phyloP scores from a whole-genome alignment of 2,797 vertebrate species.

The Cynodonichthys magdalenae region DNA sequence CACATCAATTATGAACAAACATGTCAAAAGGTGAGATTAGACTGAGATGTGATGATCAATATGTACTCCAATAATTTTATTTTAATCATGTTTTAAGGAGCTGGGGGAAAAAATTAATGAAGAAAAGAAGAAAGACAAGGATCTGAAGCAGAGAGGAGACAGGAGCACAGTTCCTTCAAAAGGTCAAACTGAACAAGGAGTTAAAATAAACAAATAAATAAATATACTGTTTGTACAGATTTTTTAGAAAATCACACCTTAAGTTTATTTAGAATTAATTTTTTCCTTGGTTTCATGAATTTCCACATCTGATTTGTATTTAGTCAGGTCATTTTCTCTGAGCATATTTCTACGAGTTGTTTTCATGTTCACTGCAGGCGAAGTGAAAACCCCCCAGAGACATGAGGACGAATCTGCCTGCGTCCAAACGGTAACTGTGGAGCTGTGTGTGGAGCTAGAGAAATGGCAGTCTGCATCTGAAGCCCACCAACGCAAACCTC shows the following conservation, averaged over 20 bases:
- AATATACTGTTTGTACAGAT: neutral
- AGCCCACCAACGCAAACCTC: slow-evolving; percentile 5
- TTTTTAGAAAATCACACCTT: neutral
- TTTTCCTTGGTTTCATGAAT: neutral
- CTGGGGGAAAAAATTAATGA: slow-evolving; percentile 58
- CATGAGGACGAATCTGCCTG: neutral
- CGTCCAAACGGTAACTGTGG: slow-evolving; percentile 72
- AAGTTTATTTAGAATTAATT: no score
- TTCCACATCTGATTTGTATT: neutral
- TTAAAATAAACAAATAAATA: neutral
- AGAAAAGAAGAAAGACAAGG: slow-evolving; percentile 61
- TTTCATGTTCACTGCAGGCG: slow-evolving; percentile 59
- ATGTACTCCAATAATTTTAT: neutral
- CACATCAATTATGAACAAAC: slow-evolving; percentile 31
- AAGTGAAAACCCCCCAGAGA: slow-evolving; percentile 33
- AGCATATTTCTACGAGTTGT: neutral
- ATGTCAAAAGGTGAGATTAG: neutral
- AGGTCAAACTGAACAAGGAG: slow-evolving; percentile 59
- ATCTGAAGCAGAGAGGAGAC: slow-evolving; percentile 46
- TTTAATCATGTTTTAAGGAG: slow-evolving; percentile 41
- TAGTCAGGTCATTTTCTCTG: neutral
- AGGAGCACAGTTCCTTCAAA: slow-evolving; percentile 29
- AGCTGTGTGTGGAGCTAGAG: slow-evolving; percentile 79
- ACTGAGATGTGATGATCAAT: no score
- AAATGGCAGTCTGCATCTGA: slow-evolving; percentile 67